Evolutionary conservation across 2,797 vertebrate genomes (phyloP).

Genomic region (Florisuga fusca): DNA sequence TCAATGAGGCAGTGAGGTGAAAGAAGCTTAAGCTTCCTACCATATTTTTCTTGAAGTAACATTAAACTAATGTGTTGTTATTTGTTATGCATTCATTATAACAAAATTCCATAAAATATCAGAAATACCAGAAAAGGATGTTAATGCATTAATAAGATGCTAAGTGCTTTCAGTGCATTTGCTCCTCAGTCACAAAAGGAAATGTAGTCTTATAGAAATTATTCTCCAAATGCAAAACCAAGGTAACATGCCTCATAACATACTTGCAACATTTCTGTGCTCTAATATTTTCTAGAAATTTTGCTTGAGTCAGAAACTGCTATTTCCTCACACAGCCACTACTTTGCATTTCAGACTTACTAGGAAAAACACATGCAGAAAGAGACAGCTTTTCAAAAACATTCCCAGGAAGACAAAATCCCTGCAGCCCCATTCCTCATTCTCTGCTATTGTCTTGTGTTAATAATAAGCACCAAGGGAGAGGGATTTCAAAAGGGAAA

Average conservation of each 20-base stretch:
- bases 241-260: background rate
- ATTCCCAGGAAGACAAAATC: background rate
- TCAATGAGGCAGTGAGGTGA: background rate
- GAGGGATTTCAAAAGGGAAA: background rate
- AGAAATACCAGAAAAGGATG: background rate
- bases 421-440: background rate
- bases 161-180: background rate
- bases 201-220: background rate
- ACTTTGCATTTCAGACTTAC: background rate
- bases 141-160: background rate
- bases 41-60: background rate
- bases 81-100: background rate
- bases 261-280: background rate
- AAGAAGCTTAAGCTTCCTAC: background rate
- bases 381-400: background rate
- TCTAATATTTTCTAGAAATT: background rate
- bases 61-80: background rate
- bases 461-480: background rate
- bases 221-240: background rate
- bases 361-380: background rate
- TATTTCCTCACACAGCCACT: background rate
- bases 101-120: background rate
- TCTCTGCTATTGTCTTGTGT: background rate
- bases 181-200: background rate
- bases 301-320: background rate